Evolutionary conservation across 1,140 invertebrate species (phyloP).

Genomic region (Calliphora vicina): DNA sequence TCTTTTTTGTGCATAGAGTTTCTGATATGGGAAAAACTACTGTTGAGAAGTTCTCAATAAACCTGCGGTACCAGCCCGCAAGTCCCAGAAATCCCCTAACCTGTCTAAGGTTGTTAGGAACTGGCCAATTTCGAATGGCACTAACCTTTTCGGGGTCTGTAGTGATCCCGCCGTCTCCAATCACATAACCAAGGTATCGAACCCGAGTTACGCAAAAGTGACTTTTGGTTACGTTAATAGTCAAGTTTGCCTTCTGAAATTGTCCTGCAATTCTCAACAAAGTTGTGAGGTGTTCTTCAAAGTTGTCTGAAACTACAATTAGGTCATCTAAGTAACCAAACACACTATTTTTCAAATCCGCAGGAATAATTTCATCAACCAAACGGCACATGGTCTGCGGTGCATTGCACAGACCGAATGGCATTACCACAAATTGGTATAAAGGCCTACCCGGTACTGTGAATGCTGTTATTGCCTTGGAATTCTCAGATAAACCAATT

Average conservation of each 20-base stretch:
- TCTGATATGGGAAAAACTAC: background rate
- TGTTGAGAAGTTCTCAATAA: background rate
- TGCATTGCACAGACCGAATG: slow-evolving; percentile 63
- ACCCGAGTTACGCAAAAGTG: slow-evolving; percentile 32
- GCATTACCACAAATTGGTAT: slow-evolving; percentile 63
- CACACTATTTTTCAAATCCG: slow-evolving; percentile 32
- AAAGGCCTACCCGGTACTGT: slow-evolving; percentile 61
- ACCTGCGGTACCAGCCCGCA: slow-evolving; percentile 12
- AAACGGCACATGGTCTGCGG: slow-evolving; percentile 40
- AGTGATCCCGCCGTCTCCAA: slow-evolving; percentile 33
- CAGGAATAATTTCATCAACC: slow-evolving; percentile 41
- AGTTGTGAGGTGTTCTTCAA: slow-evolving; percentile 46
- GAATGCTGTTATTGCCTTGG: slow-evolving; percentile 63
- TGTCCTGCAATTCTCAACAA: slow-evolving; percentile 17
- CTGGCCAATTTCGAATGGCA: slow-evolving; percentile 21
- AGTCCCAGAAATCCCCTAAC: slow-evolving; percentile 46
- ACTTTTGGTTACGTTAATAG: slow-evolving; percentile 30
- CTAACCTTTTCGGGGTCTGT: slow-evolving; percentile 38
- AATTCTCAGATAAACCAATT: slow-evolving; percentile 48
- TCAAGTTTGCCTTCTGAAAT: slow-evolving; percentile 26
- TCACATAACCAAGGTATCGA: slow-evolving; percentile 39
- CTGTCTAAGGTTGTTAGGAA: slow-evolving; percentile 32
- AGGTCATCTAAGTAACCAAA: slow-evolving; percentile 55
- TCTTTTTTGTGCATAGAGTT: background rate
- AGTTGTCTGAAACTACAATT: slow-evolving; percentile 42